Percentiles rank a stretch among this genome's conserved stretches.
phyloP scores from a whole-genome alignment of 2,888 invertebrate genomes.

The Drosophila prostipennis region DNA sequence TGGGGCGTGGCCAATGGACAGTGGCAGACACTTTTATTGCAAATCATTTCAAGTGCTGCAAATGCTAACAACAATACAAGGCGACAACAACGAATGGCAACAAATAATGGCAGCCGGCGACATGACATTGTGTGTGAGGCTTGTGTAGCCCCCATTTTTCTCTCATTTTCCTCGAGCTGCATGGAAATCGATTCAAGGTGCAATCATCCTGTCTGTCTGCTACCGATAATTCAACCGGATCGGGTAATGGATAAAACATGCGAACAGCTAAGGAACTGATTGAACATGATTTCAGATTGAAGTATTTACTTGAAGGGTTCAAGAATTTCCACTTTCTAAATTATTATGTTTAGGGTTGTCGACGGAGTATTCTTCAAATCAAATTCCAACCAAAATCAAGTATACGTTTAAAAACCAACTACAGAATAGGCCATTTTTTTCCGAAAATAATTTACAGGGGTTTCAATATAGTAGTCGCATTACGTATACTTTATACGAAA shows the following conservation, averaged over 20 bases:
- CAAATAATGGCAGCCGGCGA: slow-evolving; percentile 50
- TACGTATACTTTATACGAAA: too few relatives aligned
- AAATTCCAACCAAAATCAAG: too few relatives aligned
- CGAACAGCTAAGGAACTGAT: slow-evolving; percentile 10
- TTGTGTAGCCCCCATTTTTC: not conserved
- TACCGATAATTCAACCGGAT: slow-evolving; percentile 27
- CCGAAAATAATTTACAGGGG: too few relatives aligned
- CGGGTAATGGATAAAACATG: slow-evolving; percentile 33
- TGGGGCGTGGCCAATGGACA: slow-evolving; percentile 76
- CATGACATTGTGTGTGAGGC: slow-evolving; percentile 54
- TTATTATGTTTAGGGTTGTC: too few relatives aligned
- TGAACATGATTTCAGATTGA: not conserved
- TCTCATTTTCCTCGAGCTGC: slow-evolving; percentile 13
- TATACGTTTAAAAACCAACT: too few relatives aligned
- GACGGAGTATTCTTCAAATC: too few relatives aligned
- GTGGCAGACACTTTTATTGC: slow-evolving; percentile 77
- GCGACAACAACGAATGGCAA: slow-evolving; percentile 20
- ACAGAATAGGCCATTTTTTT: too few relatives aligned
- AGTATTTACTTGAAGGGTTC: not conserved
- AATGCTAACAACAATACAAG: slow-evolving; percentile 68
- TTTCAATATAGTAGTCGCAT: too few relatives aligned
- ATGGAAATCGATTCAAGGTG: slow-evolving; percentile 52
- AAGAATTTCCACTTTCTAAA: too few relatives aligned
- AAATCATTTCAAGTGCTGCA: slow-evolving; percentile 81
- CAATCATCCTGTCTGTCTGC: slow-evolving; percentile 35